Conservation (phyloP, 1,140 invertebrate species). For the Platyura marginata region DNA sequence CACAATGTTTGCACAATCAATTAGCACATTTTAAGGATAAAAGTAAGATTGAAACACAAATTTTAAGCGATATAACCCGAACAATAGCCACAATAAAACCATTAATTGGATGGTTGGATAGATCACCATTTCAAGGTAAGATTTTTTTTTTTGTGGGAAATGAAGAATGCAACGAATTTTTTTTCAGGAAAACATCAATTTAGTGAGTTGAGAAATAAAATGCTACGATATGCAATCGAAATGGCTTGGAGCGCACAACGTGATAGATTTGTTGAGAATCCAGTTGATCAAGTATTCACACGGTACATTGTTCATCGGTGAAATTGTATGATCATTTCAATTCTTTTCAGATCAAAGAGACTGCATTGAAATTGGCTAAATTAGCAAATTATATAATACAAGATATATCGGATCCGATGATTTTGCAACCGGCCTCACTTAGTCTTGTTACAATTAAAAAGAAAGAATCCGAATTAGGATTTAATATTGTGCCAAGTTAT, state of each 20-base stretch:
- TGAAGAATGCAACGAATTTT: too few relatives aligned
- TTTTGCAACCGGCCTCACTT: slow-evolving; percentile 70
- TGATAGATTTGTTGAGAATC: slow-evolving; percentile 68
- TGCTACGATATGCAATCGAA: slow-evolving; percentile 62
- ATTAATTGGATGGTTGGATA: slow-evolving; percentile 71
- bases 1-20: slow-evolving; percentile 57
- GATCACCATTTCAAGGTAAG: slow-evolving; percentile 28
- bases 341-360: slow-evolving; percentile 32
- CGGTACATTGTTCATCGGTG: too few relatives aligned
- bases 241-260: slow-evolving; percentile 72
- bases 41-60: slow-evolving; percentile 55
- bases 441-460: slow-evolving; percentile 75
- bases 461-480: slow-evolving; percentile 57
- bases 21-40: slow-evolving; percentile 36
- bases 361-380: slow-evolving; percentile 48
- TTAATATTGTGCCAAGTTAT: slow-evolving; percentile 68
- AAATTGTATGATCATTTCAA: too few relatives aligned
- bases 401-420: slow-evolving; percentile 69
- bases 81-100: slow-evolving; percentile 70
- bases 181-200: slow-evolving; percentile 14
- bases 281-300: slow-evolving; percentile 36
- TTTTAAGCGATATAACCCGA: slow-evolving; percentile 64
- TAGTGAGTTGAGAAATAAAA: slow-evolving; percentile 25
- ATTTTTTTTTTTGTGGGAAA: too few relatives aligned
- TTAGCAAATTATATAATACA: slow-evolving; percentile 76